Evolutionary conservation across 1,140 invertebrate species (phyloP).

Genomic region (Caerostris extrusa): DNA sequence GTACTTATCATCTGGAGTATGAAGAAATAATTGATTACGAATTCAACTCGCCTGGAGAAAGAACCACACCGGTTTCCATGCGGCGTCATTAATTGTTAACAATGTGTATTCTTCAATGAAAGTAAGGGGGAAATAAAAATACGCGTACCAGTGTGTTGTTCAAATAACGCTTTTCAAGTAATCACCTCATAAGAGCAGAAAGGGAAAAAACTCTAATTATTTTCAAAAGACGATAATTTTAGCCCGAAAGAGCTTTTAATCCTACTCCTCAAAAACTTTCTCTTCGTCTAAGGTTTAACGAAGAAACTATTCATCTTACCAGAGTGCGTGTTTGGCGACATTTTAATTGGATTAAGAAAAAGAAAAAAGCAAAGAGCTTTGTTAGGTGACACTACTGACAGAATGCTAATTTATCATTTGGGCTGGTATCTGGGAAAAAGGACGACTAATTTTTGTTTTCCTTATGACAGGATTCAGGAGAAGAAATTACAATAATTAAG

Average conservation of each 20-base stretch:
- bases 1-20: not conserved
- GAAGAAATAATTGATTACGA: constrained; percentile 47
- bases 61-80: constrained; percentile 55
- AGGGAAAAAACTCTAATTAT: constrained; percentile 70
- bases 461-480: constrained; percentile 69
- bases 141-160: constrained; percentile 1
- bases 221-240: constrained; percentile 74
- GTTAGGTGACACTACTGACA: constrained; percentile 74
- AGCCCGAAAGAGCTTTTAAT: constrained; percentile 69
- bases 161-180: constrained; percentile 62
- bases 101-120: constrained; percentile 61
- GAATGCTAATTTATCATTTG: constrained; percentile 76
- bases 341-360: constrained; percentile 75
- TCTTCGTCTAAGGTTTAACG: constrained; percentile 64
- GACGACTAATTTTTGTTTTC: constrained; percentile 75
- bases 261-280: constrained; percentile 70
- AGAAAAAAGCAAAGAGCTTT: constrained; percentile 64
- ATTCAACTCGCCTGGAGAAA: not conserved
- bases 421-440: constrained; percentile 70
- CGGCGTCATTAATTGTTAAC: constrained; percentile 74
- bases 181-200: constrained; percentile 60
- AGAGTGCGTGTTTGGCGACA: constrained; percentile 72
- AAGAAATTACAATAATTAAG: constrained; percentile 76
- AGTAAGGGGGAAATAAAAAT: constrained; percentile 18
- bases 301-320: constrained; percentile 73